A percentile compares a stretch with the other conserved stretches of the same genome.
phyloP scores from a whole-genome alignment of 2,113 vertebrate species.

The Sebastes schlegelii region DNA sequence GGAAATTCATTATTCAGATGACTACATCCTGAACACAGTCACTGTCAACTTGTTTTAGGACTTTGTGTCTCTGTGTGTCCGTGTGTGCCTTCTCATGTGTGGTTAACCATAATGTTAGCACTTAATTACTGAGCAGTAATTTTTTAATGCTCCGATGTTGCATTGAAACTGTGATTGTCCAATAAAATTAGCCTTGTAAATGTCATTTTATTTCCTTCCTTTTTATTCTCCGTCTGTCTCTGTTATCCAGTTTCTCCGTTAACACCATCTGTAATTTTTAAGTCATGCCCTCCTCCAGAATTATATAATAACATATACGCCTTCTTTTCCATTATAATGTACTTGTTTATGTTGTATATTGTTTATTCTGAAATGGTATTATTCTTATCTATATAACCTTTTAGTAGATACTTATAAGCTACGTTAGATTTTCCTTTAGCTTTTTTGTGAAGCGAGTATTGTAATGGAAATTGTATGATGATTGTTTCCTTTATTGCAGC shows the following conservation, averaged over 20 bases:
- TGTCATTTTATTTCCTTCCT: slow-evolving; percentile 28
- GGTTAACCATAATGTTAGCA: slow-evolving; percentile 39
- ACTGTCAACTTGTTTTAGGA: background rate
- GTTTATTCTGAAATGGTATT: background rate
- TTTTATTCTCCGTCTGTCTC: slow-evolving; percentile 44
- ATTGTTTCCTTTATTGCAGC: background rate
- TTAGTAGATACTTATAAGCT: background rate
- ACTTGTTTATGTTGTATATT: background rate
- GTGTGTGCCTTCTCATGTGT: background rate
- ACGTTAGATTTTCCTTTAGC: background rate
- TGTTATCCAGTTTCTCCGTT: slow-evolving; percentile 26
- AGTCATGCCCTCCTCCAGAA: slow-evolving; percentile 2
- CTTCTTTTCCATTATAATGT: background rate
- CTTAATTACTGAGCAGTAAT: slow-evolving; percentile 24
- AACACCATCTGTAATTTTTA: slow-evolving; percentile 31
- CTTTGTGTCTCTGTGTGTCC: background rate
- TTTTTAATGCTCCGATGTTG: slow-evolving; percentile 32
- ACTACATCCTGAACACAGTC: background rate
- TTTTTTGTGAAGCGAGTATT: background rate
- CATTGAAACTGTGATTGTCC: slow-evolving; percentile 44
- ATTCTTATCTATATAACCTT: background rate
- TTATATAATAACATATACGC: background rate
- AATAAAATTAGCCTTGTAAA: slow-evolving; percentile 48
- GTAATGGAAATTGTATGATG: background rate
- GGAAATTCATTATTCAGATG: background rate